A percentile compares a stretch with the other conserved stretches of the same genome.
phyloP scores from a whole-genome alignment of 2,888 invertebrate species.

The Harpagoxenus sublaevis region DNA sequence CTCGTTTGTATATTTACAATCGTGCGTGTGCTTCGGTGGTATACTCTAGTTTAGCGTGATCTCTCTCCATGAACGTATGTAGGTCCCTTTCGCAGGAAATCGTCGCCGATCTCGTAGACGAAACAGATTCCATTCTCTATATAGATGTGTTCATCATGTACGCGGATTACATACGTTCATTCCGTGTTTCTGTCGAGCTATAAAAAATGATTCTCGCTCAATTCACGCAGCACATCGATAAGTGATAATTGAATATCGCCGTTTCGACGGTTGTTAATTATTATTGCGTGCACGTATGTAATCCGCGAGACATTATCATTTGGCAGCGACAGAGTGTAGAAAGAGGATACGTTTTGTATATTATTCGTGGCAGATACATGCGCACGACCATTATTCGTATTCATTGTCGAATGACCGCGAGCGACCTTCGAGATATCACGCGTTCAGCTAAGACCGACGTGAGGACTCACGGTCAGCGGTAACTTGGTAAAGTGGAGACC shows the following conservation, averaged over 20 bases:
- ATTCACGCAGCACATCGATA: neutral
- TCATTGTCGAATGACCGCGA: slow-evolving; percentile 34
- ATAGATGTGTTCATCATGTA: neutral
- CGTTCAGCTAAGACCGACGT: slow-evolving; percentile 74
- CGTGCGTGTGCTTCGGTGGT: slow-evolving; percentile 69
- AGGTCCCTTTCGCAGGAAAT: neutral
- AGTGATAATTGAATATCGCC: no score
- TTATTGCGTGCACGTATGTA: neutral
- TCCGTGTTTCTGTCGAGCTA: neutral
- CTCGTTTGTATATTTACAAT: slow-evolving; percentile 63
- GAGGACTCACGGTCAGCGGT: slow-evolving; percentile 67
- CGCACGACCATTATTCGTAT: slow-evolving; percentile 22
- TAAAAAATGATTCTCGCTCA: neutral
- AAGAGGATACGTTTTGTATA: slow-evolving; percentile 15
- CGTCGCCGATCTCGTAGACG: neutral
- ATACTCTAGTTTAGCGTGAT: slow-evolving; percentile 58
- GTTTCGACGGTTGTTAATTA: neutral
- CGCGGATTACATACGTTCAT: slow-evolving; percentile 17
- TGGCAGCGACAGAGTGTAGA: slow-evolving; percentile 12
- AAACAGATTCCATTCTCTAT: slow-evolving; percentile 5
- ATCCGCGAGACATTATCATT: slow-evolving; percentile 5
- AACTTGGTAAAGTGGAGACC: slow-evolving; percentile 82
- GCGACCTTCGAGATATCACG: slow-evolving; percentile 68
- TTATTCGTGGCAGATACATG: slow-evolving; percentile 6
- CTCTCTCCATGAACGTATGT: slow-evolving; percentile 50